phyloP scores from a whole-genome alignment of 2,113 vertebrate genomes.

The Halcyon senegalensis region DNA sequence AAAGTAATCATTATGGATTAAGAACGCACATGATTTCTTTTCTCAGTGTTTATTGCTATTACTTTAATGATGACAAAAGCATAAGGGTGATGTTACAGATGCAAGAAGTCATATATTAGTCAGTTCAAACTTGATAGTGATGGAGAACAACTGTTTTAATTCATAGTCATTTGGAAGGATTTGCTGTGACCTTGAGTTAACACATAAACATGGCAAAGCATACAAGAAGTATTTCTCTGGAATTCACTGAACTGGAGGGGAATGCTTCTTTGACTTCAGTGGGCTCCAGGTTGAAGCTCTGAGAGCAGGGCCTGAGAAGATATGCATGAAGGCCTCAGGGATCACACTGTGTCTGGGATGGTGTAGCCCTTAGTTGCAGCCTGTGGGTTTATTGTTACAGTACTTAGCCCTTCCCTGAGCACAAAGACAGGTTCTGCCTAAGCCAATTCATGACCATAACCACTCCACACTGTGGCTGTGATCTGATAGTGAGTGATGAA shows the following conservation, averaged over 20 bases:
- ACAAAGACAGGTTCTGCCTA: not conserved
- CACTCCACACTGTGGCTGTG: not conserved
- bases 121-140: constrained; percentile 46
- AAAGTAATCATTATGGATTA: constrained; percentile 60
- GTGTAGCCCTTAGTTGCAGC: not conserved
- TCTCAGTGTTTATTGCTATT: constrained; percentile 61
- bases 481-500: not conserved
- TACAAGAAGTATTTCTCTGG: not conserved
- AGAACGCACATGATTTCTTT: constrained; percentile 59
- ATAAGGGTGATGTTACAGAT: constrained; percentile 57
- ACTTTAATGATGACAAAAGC: constrained; percentile 74
- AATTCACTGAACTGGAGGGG: not conserved
- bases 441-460: not conserved
- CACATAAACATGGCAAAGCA: constrained; percentile 46
- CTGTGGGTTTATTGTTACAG: not conserved
- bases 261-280: not conserved
- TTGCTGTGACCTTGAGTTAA: constrained; percentile 14
- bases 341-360: not conserved
- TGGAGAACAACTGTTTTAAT: constrained; percentile 54
- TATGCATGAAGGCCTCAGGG: not conserved
- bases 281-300: not conserved
- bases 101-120: not conserved
- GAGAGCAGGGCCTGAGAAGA: not conserved
- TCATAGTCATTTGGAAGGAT: constrained; percentile 19
- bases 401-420: not conserved